Evolutionary conservation across 2,113 vertebrate genomes (phyloP), one percentile per base, ranked within the genome.

Genomic region (Pygoscelis antarcticus): DNA sequence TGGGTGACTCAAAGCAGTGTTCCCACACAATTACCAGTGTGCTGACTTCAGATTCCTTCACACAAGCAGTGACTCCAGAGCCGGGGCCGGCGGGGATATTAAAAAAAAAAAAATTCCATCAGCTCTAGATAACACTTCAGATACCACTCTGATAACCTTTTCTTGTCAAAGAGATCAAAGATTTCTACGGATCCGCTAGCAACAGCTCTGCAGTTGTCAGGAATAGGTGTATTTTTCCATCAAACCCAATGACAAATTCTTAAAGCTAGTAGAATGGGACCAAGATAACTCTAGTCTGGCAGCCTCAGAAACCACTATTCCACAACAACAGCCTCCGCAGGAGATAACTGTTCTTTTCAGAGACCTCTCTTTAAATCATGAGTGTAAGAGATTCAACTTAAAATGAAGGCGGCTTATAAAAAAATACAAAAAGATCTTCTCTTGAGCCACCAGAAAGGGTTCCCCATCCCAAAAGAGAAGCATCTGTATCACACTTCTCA

Each of bases 141-240:
- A 79, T 69, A 46, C 27, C 62, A 86, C 32, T 71, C 71, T 49
- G 72, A 87, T 77, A 91, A 86, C 30, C 80, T 83, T 74, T 61
- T 51, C 86, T 44, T 91, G 87, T 77, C 83, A 89, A 70, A 82
- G 68, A 49, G 72, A 94, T 83, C 84, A 95, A 81, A 94, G 62
- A 57, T 40, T 69, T 83, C 68, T 40, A 87, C 46, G 74, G 49
- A 80, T 70, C 18, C 0, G 0, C 47, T 21, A 75, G 65, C 18
- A 85, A 75, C 32, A 32, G 40, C 34, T n/a, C 30, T 25, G 17
- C 29, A 60, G 61, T 25, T 88, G 32, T 49, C 71, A 90, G 83
- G 26, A 87, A 71, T 2, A 49, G 89, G n/a, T 68, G 83, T 83
- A 52, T 79, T 92, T 86, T 94, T 77, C 66, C 76, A 76, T 86